Conservation (phyloP, 2,113 vertebrate species). For the Notothenia coriiceps region DNA sequence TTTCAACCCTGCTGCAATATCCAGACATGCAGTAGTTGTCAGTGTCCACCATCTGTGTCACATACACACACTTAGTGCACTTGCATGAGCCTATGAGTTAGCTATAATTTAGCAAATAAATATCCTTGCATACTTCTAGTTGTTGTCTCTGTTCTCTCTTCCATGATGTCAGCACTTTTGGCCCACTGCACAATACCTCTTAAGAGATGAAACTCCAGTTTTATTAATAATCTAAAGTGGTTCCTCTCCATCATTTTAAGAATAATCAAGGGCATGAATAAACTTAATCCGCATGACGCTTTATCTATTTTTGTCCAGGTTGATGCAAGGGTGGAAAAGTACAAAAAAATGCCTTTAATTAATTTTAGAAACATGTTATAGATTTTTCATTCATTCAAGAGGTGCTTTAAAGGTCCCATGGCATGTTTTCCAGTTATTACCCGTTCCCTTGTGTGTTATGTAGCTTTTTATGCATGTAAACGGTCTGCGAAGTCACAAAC, state of each 20-base stretch:
- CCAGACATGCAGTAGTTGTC: constrained; percentile 31
- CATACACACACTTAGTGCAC: not conserved
- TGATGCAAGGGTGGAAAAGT: constrained; percentile 1
- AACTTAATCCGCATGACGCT: not conserved
- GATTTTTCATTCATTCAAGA: constrained; percentile 25
- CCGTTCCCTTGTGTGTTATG: too few relatives aligned
- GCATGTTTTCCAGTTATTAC: too few relatives aligned
- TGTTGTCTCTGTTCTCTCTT: not conserved
- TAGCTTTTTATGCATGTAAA: too few relatives aligned
- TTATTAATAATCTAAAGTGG: constrained; percentile 31
- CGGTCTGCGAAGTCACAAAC: too few relatives aligned
- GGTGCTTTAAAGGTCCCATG: not conserved
- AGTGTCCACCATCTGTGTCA: constrained; percentile 6
- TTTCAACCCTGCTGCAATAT: constrained; percentile 29
- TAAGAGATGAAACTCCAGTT: constrained; percentile 4
- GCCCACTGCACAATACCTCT: not conserved
- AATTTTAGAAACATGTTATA: not conserved
- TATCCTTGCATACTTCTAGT: not conserved
- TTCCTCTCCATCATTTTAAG: not conserved
- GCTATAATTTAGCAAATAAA: not conserved
- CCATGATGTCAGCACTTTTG: constrained; percentile 33
- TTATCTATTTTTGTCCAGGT: not conserved
- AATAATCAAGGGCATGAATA: constrained; percentile 1
- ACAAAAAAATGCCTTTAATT: constrained; percentile 2
- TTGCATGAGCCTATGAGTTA: not conserved